These are phyloP conservation scores for Sander lucioperca DNA, from an alignment of 2,113 vertebrate species.

Conservation along the genomic window DNA sequence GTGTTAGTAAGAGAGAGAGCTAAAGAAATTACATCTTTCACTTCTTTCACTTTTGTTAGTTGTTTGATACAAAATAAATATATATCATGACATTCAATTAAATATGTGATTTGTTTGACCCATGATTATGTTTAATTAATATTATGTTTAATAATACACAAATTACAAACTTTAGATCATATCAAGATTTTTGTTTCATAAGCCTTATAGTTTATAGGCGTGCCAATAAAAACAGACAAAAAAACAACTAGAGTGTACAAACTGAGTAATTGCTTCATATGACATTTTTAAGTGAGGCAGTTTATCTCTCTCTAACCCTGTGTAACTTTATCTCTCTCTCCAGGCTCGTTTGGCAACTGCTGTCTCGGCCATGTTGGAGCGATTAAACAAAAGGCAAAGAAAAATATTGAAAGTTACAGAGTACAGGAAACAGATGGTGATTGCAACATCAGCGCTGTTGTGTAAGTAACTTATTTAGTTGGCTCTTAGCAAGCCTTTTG, in stretches of 20 bases:
- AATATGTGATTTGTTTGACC: neutral
- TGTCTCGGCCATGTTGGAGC: slow-evolving; percentile 57
- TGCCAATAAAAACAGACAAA: neutral
- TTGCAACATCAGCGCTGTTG: slow-evolving; percentile 82
- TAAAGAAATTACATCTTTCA: too few species aligned
- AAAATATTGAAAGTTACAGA: slow-evolving; percentile 51
- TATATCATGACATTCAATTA: neutral
- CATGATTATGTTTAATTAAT: too few species aligned
- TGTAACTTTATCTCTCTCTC: neutral
- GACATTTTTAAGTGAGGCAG: neutral
- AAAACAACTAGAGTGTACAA: neutral
- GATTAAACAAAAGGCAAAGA: neutral
- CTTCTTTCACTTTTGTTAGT: too few species aligned
- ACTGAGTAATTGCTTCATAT: neutral
- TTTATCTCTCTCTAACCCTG: neutral
- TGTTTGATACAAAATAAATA: neutral
- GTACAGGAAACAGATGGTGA: slow-evolving; percentile 82
- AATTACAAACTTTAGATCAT: neutral
- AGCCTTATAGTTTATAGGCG: too few species aligned
- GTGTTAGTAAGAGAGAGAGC: too few species aligned
- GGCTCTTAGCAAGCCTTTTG: neutral
- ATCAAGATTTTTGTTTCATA: neutral
- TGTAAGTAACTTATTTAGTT: slow-evolving; percentile 74
- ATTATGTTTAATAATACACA: neutral
- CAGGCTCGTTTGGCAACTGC: slow-evolving; percentile 83